A percentile compares a stretch with the other conserved stretches of the same genome.
Conservation (phyloP, 2,888 invertebrate genomes). For the Plebejus argus region DNA sequence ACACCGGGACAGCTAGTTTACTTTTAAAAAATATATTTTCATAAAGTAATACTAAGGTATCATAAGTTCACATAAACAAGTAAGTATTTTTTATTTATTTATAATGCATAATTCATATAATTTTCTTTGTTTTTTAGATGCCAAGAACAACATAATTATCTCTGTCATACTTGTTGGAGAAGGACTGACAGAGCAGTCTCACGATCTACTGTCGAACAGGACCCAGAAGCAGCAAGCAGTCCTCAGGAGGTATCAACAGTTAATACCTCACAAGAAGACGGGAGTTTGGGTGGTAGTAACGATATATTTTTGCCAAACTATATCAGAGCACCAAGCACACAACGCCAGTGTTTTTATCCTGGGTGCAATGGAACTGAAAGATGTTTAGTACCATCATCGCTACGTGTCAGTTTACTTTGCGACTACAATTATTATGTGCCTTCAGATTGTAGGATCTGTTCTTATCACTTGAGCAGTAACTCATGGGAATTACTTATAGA, state of each 20-base stretch:
- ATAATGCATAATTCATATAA: background rate
- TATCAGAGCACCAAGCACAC: background rate
- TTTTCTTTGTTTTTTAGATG: conserved; percentile 8
- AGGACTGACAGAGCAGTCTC: background rate
- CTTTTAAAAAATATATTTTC: background rate
- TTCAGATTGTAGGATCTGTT: conserved; percentile 14
- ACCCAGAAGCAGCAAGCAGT: background rate
- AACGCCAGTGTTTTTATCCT: background rate
- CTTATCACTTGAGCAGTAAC: conserved; percentile 9
- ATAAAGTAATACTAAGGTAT: background rate
- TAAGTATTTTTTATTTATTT: background rate
- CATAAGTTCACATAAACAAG: background rate
- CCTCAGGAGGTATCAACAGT: background rate
- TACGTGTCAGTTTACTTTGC: background rate
- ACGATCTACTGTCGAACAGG: background rate
- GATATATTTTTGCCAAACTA: conserved; percentile 3
- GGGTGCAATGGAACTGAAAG: background rate
- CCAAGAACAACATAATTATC: background rate
- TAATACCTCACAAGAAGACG: background rate
- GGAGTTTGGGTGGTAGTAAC: background rate
- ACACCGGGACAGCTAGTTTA: too few relatives aligned
- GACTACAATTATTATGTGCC: conserved; percentile 9
- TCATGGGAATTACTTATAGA: background rate
- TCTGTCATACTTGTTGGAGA: conserved; percentile 8
- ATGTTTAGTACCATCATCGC: background rate